Conservation (phyloP, 2,797 vertebrate species). For the Pangasius mekongensis region DNA sequence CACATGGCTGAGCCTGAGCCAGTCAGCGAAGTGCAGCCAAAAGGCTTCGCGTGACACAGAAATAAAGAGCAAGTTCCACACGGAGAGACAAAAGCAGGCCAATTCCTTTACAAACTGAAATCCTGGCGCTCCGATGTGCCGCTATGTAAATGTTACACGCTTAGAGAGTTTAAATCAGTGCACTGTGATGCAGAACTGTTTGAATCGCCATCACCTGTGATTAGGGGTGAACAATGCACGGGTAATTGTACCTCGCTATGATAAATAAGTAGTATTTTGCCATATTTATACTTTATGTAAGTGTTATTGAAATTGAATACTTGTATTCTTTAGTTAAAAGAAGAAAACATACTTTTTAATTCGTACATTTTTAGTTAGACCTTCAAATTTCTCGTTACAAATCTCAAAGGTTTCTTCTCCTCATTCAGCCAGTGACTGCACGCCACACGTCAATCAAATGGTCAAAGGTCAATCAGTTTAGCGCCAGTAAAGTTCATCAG, state of each 20-base stretch:
- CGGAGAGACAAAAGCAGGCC: constrained; percentile 42
- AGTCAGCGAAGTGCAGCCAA: constrained; percentile 48
- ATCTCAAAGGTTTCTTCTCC: neutral
- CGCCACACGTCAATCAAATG: neutral
- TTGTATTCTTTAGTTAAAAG: neutral
- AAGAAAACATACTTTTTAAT: neutral
- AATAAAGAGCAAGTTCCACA: constrained; percentile 40
- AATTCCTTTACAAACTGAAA: constrained; percentile 33
- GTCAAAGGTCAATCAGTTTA: neutral
- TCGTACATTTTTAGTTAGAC: neutral
- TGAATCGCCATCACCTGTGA: neutral
- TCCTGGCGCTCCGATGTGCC: constrained; percentile 25
- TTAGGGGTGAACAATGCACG: too few relatives aligned
- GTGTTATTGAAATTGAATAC: neutral
- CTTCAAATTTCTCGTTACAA: neutral
- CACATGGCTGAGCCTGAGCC: constrained; percentile 39
- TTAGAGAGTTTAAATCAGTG: constrained; percentile 27
- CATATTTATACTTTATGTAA: neutral
- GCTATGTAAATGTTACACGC: constrained; percentile 47
- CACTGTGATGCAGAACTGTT: neutral
- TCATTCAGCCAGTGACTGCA: neutral
- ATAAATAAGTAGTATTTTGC: neutral
- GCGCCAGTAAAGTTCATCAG: neutral
- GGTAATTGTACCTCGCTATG: neutral
- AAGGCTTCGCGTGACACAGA: constrained; percentile 47